These are phyloP conservation scores for Trileptium ribeirensis DNA, from an alignment of 2,888 invertebrate species.

Conservation along the genomic window DNA sequence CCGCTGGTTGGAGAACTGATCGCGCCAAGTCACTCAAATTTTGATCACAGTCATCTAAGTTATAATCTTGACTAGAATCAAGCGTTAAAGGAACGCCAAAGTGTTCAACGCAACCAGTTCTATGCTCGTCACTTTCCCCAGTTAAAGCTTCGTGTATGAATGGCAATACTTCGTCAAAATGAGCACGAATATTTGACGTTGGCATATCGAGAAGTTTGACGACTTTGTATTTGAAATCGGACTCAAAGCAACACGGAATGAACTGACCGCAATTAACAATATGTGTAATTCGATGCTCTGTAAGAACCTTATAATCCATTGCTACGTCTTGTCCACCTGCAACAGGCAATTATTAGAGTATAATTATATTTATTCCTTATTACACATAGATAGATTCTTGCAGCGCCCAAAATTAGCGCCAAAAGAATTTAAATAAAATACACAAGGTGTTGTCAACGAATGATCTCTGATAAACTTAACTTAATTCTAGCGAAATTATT, in stretches of 20 bases:
- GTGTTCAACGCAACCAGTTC: too few relatives aligned
- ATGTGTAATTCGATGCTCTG: slow-evolving; percentile 52
- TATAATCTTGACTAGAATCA: too few relatives aligned
- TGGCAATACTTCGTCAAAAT: slow-evolving; percentile 46
- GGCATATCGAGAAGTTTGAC: slow-evolving; percentile 52
- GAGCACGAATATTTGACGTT: slow-evolving; percentile 44
- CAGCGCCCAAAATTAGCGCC: too few relatives aligned
- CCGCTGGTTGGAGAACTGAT: background rate
- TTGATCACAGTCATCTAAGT: too few relatives aligned
- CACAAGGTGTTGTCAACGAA: too few relatives aligned
- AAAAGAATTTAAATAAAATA: too few relatives aligned
- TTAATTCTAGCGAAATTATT: too few relatives aligned
- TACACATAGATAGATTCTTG: too few relatives aligned
- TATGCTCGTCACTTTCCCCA: background rate
- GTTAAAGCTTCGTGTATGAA: slow-evolving; percentile 51
- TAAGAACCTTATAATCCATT: slow-evolving; percentile 49
- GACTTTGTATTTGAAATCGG: slow-evolving; percentile 49
- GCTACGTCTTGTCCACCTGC: slow-evolving; percentile 55
- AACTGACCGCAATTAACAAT: slow-evolving; percentile 53
- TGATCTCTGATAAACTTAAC: too few relatives aligned
- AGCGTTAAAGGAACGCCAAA: too few relatives aligned
- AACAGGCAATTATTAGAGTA: too few relatives aligned
- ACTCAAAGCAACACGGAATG: slow-evolving; percentile 50
- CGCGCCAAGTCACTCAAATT: background rate
- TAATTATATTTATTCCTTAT: too few relatives aligned